Conservation (phyloP, 2,113 vertebrate species). For the Myiagra hebetior region DNA sequence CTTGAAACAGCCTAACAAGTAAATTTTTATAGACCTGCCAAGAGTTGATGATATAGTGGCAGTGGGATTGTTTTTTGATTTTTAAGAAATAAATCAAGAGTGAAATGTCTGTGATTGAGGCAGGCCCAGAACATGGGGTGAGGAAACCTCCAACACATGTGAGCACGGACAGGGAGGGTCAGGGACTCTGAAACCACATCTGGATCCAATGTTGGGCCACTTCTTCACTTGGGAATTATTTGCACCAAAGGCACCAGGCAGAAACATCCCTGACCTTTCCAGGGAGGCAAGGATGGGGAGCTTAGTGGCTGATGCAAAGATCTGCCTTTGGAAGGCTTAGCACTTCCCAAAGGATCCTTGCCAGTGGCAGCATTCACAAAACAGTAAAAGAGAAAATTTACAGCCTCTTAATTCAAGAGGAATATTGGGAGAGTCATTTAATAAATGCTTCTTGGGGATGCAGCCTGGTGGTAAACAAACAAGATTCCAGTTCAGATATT, state of each 20-base stretch:
- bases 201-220: slow-evolving; percentile 35
- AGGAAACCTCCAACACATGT: neutral
- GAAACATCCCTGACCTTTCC: neutral
- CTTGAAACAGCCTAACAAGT: neutral
- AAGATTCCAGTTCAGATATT: neutral
- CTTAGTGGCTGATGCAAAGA: neutral
- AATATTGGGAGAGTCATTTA: neutral
- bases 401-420: neutral
- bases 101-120: neutral
- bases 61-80: neutral
- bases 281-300: neutral
- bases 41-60: neutral
- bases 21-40: neutral
- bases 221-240: neutral
- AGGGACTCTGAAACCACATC: neutral
- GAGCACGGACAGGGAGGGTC: neutral
- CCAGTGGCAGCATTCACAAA: neutral
- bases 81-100: slow-evolving; percentile 4
- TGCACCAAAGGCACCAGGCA: neutral
- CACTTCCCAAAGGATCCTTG: neutral
- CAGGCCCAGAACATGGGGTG: neutral
- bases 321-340: neutral
- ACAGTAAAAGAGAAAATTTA: neutral
- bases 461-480: rapidly evolving
- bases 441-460: neutral